Evolutionary conservation across 37 sponge, comb jelly and placozoan species (phyloP).

Genomic region (Diacarnus erythraeanus): DNA sequence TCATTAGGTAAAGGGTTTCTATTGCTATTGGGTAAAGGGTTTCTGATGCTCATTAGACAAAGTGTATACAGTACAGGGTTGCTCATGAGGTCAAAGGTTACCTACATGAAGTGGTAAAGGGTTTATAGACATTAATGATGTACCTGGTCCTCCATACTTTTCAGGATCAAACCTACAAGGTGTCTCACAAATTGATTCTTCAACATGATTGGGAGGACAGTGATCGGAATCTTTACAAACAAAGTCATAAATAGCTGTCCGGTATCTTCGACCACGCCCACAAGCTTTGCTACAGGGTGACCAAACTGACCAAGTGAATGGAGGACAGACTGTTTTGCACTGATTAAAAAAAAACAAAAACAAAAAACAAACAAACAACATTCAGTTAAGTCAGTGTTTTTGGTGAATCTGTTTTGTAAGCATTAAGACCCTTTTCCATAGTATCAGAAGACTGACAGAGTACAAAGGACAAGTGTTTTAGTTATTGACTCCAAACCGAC

Average conservation of each 20-base stretch:
- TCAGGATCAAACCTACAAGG: conserved; percentile 44
- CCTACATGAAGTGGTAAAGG: conserved; percentile 22
- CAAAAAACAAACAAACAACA: no score
- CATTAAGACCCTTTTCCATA: no score
- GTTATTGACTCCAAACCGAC: no score
- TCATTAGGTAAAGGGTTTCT: no score
- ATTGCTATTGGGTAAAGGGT: no score
- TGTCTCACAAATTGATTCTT: conserved; percentile 31
- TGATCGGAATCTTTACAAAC: conserved; percentile 16
- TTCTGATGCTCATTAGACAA: no score
- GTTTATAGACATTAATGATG: background rate
- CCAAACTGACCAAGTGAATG: conserved; percentile 43
- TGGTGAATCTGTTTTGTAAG: no score
- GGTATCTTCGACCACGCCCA: conserved; percentile 35
- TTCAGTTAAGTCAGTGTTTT: no score
- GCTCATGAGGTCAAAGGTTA: no score
- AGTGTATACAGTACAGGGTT: no score
- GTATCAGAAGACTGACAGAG: no score
- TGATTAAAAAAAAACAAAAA: background rate
- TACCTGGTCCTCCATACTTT: conserved; percentile 47
- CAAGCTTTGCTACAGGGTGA: conserved; percentile 44
- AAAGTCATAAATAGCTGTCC: conserved; percentile 41
- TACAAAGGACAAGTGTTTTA: no score
- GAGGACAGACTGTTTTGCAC: conserved; percentile 54
- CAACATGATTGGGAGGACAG: conserved; percentile 28